Evolutionary conservation across 2,888 invertebrate genomes (phyloP), one percentile per base, ranked within the genome.

Genomic region (Parelbella ahira): DNA sequence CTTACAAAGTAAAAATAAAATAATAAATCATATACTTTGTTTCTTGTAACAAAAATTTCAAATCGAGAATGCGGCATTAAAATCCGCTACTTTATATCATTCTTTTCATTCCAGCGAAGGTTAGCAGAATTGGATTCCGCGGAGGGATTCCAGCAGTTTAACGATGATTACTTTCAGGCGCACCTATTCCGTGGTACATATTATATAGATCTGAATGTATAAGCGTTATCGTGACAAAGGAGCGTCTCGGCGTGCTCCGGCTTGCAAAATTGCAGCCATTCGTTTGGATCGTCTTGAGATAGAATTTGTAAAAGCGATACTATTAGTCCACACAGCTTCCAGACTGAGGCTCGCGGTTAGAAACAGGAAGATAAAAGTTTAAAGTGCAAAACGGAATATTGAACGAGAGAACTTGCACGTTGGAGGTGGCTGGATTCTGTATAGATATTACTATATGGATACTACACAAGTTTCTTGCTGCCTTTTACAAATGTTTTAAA

Each of bases 261-360:
- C 43, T 50, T 54, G 51, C 44, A 44, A 56, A 54, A 56, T 56
- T 54, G 52, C 51, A 30, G 52, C 49, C 34, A 55, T 56, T 50
- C 48, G 47, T 56, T 53, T 44, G 49, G 46, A 54, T 54, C 53
- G 48, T 51, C 50, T 47, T 41, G 43, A 44, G 49, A 54, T 51
- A 45, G 53, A 53, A 54, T 51, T 50, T 53, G 52, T 50, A 47
- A 48, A 53, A 41, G 51, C 48, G 47, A 44, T 46, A 54, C 51
- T 51, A 51, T 51, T 47, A 50, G 37, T 51, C 36, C 28, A 33
- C 38, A 12, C 25, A 33, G 41, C 32, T 33, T n/a, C 12, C 11
- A 12, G 27, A 34, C 41, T 28, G 21, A 28, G 21, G 10, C 19
- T 32, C 15, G 41, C 21, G 41, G 41, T 42, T 42, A 42, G 27